Evolutionary conservation across 2,888 invertebrate genomes (phyloP), one percentile per base, ranked within the genome.

Genomic region (Hirtodrosophila cameraria): DNA sequence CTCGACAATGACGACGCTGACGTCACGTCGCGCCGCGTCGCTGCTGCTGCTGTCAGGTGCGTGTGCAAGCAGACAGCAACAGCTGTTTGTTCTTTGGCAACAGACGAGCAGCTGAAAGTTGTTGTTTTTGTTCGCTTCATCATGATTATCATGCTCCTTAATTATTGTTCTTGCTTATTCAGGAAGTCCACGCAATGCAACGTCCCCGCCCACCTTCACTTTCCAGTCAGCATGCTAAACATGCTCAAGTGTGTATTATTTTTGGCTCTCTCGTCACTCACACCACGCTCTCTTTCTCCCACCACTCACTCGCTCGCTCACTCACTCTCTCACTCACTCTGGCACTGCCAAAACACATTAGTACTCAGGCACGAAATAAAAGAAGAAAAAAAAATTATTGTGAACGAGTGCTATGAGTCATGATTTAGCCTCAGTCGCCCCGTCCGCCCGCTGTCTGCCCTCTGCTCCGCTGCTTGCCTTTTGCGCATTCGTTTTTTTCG

Each of bases 331-430:
- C 50, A 18, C 69, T 18, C 8, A 9, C 52, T 18, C 48, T 36
- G 35, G 53, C 45, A 66, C 80, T 75, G 80, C 78, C 83, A 79
- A 86, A 79, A 83, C 77, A 86, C 84, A 80, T 80, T 80, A 80
- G 86, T 79, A 83, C 84, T 79, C 86, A 75, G 83, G 81, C 79
- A 80, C 86, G 86, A 83, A 80, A 84, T 75, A 76, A 80, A 72
- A 72, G 65, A 71, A 75, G 78, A 71, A 81, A 62, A 59, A 71
- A 59, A 41, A 35, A 39, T 28, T 38, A 61, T 50, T 72, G 67
- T 77, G 73, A 54, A 73, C 68, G 86, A 80, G 41, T 53, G 69
- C 75, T 71, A 81, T 81, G 87, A 86, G 78, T 86, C 87, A 87
- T 86, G 82, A 84, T 86, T 83, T 74, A 43, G 67, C 57, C 48